These are phyloP conservation scores for Drosophila lacertosa DNA, from an alignment of 1,140 invertebrate genomes.

Conservation along the genomic window DNA sequence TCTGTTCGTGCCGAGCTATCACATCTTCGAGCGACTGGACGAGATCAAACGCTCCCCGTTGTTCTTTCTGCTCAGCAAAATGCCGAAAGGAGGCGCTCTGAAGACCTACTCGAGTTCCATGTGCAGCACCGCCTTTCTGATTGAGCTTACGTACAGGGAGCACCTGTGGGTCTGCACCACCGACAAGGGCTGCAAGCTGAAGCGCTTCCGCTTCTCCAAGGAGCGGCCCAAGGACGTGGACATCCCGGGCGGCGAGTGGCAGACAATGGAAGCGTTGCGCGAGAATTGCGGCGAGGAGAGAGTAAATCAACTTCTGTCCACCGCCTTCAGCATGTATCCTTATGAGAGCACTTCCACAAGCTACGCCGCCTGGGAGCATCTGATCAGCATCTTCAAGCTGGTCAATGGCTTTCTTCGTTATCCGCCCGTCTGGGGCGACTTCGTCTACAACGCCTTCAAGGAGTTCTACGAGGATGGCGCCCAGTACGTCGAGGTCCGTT, in stretches of 20 bases:
- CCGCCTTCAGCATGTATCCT: conserved; percentile 51
- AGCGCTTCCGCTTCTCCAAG: conserved; percentile 83
- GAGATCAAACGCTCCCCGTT: conserved; percentile 87
- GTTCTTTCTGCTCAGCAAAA: conserved; percentile 87
- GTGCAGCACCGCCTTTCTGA: conserved; percentile 86
- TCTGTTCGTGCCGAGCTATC: conserved; percentile 72
- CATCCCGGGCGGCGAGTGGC: conserved; percentile 85
- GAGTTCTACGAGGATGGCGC: conserved; percentile 91
- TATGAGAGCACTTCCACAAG: conserved; percentile 72
- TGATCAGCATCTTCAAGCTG: conserved; percentile 87
- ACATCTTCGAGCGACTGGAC: conserved; percentile 87
- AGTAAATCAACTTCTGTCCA: conserved; percentile 19
- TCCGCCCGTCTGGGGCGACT: conserved; percentile 88
- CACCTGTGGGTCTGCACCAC: conserved; percentile 58
- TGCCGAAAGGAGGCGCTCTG: conserved; percentile 90
- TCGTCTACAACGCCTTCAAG: conserved; percentile 88
- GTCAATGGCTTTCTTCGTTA: conserved; percentile 88
- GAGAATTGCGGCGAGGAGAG: conserved; percentile 37
- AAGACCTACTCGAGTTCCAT: conserved; percentile 89
- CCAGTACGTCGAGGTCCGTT: conserved; percentile 90
- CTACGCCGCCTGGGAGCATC: conserved; percentile 88
- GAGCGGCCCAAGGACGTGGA: conserved; percentile 57
- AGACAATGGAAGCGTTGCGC: conserved; percentile 85
- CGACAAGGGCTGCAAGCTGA: conserved; percentile 30
- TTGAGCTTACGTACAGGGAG: conserved; percentile 48